Percentiles rank a stretch among this genome's conserved stretches.
These are phyloP conservation scores for Balaeniceps rex DNA, from an alignment of 2,113 vertebrate genomes.

Conservation along the genomic window DNA sequence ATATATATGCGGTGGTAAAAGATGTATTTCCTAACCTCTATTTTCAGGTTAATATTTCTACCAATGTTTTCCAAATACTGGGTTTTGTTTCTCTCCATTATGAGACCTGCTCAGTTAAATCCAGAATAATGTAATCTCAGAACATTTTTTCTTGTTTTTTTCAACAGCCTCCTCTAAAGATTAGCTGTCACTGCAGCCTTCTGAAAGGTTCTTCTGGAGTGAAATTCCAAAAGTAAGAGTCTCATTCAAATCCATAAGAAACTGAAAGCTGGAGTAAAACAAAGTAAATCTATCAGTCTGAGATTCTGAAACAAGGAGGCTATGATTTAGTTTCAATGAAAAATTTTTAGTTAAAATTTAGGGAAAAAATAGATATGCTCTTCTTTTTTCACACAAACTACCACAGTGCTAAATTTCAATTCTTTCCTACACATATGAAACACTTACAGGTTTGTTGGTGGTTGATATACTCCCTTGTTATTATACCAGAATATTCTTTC, in stretches of 20 bases:
- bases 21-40: not conserved
- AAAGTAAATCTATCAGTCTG: not conserved
- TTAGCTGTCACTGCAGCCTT: not conserved
- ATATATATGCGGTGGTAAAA: not conserved
- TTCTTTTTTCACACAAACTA: not conserved
- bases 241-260: not conserved
- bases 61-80: not conserved
- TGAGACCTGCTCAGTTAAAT: not conserved
- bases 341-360: not conserved
- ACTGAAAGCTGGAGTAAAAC: not conserved
- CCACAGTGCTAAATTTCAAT: not conserved
- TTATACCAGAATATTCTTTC: not conserved
- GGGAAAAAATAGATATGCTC: rapidly evolving
- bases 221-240: not conserved
- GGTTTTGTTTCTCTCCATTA: not conserved
- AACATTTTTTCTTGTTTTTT: not conserved
- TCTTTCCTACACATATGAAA: not conserved
- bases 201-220: not conserved
- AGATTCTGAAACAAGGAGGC: not conserved
- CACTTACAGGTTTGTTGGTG: not conserved
- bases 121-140: not conserved
- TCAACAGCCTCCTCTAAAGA: not conserved
- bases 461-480: not conserved
- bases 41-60: not conserved
- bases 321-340: not conserved